Evolutionary conservation across 2,113 vertebrate species (phyloP).

Genomic region (Octodon degus): DNA sequence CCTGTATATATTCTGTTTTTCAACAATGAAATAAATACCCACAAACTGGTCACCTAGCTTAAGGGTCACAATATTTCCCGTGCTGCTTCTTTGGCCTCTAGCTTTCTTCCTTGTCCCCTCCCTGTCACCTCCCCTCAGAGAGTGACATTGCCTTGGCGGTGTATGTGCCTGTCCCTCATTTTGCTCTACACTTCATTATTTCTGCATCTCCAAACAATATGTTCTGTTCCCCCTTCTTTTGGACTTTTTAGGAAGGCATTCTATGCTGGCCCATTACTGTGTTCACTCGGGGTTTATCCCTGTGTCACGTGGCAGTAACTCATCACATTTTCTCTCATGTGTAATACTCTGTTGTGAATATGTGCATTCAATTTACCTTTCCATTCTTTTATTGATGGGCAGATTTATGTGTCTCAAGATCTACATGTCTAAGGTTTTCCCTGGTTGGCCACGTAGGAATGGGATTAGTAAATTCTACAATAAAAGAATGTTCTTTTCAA

Average conservation of each 20-base stretch:
- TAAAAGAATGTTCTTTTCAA: background rate
- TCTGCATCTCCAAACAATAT: background rate
- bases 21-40: background rate
- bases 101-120: background rate
- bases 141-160: background rate
- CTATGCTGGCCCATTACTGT: background rate
- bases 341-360: background rate
- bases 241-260: background rate
- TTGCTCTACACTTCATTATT: background rate
- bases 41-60: background rate
- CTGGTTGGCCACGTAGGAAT: background rate
- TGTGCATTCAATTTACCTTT: background rate
- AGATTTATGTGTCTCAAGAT: background rate
- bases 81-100: background rate
- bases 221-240: constrained; percentile 31
- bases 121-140: background rate
- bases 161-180: background rate
- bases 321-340: background rate
- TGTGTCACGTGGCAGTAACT: background rate
- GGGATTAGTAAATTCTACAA: background rate
- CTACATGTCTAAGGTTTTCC: constrained; percentile 41
- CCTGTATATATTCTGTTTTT: background rate
- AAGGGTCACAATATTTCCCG: background rate
- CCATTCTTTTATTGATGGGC: background rate
- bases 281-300: constrained; percentile 6